Conservation (phyloP, 2,797 vertebrate species). For the Molothrus ater region DNA sequence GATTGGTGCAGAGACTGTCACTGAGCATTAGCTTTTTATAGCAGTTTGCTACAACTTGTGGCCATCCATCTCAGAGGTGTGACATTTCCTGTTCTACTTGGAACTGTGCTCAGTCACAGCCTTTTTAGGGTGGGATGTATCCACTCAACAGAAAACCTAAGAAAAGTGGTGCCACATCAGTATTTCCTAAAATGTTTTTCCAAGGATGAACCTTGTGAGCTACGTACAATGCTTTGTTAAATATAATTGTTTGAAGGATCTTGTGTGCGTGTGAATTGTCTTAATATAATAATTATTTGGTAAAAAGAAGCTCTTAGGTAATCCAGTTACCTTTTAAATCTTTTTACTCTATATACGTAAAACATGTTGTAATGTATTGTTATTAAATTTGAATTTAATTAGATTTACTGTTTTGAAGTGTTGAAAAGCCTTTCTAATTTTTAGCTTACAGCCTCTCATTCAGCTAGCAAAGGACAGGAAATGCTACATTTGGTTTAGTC, state of each 20-base stretch:
- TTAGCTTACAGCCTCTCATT: not conserved
- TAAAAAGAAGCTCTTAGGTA: not conserved
- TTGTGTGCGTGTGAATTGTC: not conserved
- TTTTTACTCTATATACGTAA: not conserved
- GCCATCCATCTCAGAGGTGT: not conserved
- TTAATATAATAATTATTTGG: not conserved
- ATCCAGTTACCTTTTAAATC: not conserved
- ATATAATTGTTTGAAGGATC: not conserved
- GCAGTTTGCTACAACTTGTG: not conserved
- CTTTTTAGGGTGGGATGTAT: not conserved
- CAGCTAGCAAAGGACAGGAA: not conserved
- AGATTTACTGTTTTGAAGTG: not conserved
- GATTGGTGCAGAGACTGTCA: not conserved
- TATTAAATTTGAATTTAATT: not conserved
- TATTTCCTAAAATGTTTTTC: not conserved
- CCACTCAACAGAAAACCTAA: not conserved
- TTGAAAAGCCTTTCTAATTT: not conserved
- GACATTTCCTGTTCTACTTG: not conserved
- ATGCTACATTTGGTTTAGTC: not conserved
- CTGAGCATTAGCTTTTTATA: not conserved
- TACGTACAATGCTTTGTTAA: not conserved
- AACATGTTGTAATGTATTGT: not conserved
- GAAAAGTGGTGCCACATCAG: not conserved
- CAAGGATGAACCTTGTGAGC: not conserved
- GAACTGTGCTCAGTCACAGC: not conserved